A percentile compares a stretch with the other conserved stretches of the same genome.
Conservation (phyloP, 2,797 vertebrate genomes). For the Craterocephalus amniculus region DNA sequence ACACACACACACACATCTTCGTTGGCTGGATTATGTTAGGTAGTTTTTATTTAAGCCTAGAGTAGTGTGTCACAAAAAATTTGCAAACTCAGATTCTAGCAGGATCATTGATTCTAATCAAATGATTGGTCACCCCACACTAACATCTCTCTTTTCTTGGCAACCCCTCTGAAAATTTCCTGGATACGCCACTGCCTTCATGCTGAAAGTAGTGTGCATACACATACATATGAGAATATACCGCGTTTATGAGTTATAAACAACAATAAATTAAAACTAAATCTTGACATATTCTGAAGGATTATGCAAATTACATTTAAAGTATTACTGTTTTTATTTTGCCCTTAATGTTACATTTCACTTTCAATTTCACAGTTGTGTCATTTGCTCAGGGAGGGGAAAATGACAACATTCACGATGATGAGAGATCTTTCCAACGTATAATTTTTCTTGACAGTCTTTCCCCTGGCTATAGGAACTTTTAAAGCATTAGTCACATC, state of each 20-base stretch:
- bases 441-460: constrained; percentile 69
- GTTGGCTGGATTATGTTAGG: too few species aligned
- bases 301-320: constrained; percentile 12
- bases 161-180: too few species aligned
- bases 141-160: too few species aligned
- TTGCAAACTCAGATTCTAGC: too few species aligned
- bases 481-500: constrained; percentile 73
- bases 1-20: too few species aligned
- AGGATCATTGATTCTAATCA: too few species aligned
- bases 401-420: constrained; percentile 52
- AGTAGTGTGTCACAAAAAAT: too few species aligned
- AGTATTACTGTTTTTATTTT: constrained; percentile 17
- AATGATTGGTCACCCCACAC: neutral
- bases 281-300: neutral
- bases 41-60: too few species aligned
- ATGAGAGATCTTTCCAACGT: constrained; percentile 62
- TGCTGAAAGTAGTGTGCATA: neutral
- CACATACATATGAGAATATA: too few species aligned
- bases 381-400: constrained; percentile 46
- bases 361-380: constrained; percentile 40
- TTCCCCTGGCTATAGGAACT: constrained; percentile 65
- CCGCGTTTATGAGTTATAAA: neutral
- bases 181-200: neutral
- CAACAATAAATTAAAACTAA: neutral
- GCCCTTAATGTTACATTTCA: constrained; percentile 32